A percentile compares a stretch with the other conserved stretches of the same genome.
Conservation (phyloP, 1,140 invertebrate species). For the Asobara japonica region DNA sequence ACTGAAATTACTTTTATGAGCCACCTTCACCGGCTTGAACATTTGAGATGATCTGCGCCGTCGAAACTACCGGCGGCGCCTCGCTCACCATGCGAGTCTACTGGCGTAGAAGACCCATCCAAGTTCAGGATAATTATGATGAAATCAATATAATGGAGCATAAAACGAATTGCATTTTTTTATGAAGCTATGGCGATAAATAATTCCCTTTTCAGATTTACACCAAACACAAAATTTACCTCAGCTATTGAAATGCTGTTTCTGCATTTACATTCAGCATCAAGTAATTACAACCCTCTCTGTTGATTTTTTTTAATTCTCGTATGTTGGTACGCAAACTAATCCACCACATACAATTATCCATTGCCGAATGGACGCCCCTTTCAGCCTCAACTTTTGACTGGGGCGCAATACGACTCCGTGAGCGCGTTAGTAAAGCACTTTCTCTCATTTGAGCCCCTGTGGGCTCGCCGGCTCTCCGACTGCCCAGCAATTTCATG, state of each 20-base stretch:
- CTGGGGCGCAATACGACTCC: constrained; percentile 9
- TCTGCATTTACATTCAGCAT: constrained; percentile 1
- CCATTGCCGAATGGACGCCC: constrained; percentile 10
- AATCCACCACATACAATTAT: constrained; percentile 30
- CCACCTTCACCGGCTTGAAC: no score
- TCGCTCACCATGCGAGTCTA: no score
- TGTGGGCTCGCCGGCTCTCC: neutral
- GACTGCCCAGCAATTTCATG: neutral
- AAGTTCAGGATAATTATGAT: no score
- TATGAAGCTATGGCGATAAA: neutral
- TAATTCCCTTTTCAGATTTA: no score
- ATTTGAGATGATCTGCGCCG: no score
- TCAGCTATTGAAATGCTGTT: neutral
- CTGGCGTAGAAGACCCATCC: no score
- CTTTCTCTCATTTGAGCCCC: neutral
- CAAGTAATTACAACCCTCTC: constrained; percentile 17
- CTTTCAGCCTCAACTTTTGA: constrained; percentile 30
- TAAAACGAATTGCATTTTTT: no score
- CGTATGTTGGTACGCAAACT: constrained; percentile 8
- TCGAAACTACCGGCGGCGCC: no score
- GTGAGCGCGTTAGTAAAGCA: constrained; percentile 23
- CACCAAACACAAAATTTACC: neutral
- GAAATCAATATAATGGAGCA: no score
- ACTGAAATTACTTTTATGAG: no score
- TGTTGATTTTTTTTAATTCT: neutral